Percentiles rank a stretch among this genome's conserved stretches.
Conservation (phyloP, 2,113 vertebrate species). For the Tychaedon coryphoeus region DNA sequence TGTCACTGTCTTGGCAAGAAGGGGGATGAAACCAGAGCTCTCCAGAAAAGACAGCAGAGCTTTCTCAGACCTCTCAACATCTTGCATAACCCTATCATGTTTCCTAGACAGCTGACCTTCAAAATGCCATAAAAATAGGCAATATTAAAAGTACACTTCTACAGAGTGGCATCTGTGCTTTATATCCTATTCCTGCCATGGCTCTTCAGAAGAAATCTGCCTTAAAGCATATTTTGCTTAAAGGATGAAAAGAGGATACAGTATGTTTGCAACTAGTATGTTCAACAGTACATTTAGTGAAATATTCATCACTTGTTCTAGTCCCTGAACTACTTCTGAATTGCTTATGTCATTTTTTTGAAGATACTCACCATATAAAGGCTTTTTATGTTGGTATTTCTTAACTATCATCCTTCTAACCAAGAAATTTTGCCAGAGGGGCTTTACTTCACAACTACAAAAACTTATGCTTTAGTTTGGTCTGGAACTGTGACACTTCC, state of each 20-base stretch:
- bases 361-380: neutral
- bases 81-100: neutral
- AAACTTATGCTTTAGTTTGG: neutral
- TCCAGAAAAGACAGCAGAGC: neutral
- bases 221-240: slow-evolving; percentile 8
- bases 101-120: slow-evolving; percentile 21
- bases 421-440: neutral
- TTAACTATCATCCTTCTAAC: neutral
- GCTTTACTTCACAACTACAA: neutral
- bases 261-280: neutral
- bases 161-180: neutral
- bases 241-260: slow-evolving; percentile 26
- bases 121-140: slow-evolving; percentile 18
- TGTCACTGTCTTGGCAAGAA: neutral
- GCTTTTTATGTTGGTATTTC: neutral
- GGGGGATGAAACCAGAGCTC: neutral
- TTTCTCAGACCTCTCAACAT: slow-evolving; percentile 14
- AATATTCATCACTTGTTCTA: slow-evolving; percentile 45
- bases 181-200: neutral
- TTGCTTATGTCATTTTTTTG: neutral
- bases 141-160: neutral
- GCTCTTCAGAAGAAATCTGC: neutral
- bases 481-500: neutral
- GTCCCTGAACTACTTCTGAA: neutral
- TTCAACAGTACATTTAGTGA: slow-evolving; percentile 12